phyloP scores from a whole-genome alignment of 2,113 vertebrate genomes.

The Muscicapa adusta region DNA sequence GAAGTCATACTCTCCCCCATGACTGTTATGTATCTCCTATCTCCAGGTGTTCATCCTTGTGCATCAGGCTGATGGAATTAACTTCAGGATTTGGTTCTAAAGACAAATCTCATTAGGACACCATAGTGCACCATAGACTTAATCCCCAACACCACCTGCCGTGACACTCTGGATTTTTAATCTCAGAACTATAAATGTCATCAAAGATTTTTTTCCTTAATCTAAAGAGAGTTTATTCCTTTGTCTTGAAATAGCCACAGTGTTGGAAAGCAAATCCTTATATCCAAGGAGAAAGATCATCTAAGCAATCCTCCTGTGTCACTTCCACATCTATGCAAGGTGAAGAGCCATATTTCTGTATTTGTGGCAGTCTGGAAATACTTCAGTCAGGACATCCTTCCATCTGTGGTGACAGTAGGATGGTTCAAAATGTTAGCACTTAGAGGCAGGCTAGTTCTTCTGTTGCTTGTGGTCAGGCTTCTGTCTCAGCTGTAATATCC shows the following conservation, averaged over 20 bases:
- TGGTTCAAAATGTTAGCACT: neutral
- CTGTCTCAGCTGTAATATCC: conserved; percentile 6
- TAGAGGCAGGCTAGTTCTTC: neutral
- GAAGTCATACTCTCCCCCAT: neutral
- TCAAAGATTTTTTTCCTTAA: neutral
- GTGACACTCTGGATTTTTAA: neutral
- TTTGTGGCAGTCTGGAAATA: neutral
- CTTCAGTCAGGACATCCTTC: neutral
- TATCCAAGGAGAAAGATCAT: neutral
- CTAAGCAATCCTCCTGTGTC: neutral
- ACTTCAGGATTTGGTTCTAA: conserved; percentile 5
- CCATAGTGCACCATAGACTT: neutral
- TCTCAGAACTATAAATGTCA: conserved; percentile 19
- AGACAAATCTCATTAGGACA: conserved; percentile 31
- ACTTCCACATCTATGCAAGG: neutral
- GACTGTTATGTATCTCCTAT: neutral
- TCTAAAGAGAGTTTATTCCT: neutral
- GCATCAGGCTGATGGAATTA: conserved; percentile 12
- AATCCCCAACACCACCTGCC: conserved; percentile 2
- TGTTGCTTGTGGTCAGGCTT: neutral
- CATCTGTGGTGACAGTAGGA: neutral
- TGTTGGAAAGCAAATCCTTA: neutral
- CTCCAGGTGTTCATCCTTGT: neutral
- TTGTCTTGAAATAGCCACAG: neutral
- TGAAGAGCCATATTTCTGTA: neutral